phyloP scores from a whole-genome alignment of 2,113 vertebrate species.

The Aix galericulata region DNA sequence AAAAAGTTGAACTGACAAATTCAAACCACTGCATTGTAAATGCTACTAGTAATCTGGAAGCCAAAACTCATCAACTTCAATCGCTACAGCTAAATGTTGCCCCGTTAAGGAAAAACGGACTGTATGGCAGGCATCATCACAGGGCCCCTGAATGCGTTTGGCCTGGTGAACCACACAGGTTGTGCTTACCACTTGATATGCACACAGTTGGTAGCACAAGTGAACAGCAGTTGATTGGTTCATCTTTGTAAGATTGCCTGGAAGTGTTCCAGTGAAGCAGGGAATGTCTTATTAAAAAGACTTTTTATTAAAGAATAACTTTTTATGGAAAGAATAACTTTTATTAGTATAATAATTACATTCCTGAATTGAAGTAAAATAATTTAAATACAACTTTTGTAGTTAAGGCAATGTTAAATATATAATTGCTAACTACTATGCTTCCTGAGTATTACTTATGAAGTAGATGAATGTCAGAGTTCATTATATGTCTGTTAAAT shows the following conservation, averaged over 20 bases:
- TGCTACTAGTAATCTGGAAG: not conserved
- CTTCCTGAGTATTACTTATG: not conserved
- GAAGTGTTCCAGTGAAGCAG: not conserved
- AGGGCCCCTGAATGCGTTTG: not conserved
- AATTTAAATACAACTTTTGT: not conserved
- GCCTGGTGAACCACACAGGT: not conserved
- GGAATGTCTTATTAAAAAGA: not conserved
- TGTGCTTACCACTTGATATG: not conserved
- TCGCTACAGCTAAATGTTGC: not conserved
- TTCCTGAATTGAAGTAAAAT: not conserved
- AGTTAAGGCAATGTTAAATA: not conserved
- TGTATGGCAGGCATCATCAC: accelerated
- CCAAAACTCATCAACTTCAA: not conserved
- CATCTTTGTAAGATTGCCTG: not conserved
- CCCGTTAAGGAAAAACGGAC: not conserved
- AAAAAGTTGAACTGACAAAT: not conserved
- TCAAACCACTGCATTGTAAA: not conserved
- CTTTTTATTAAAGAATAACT: no score
- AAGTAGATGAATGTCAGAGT: not conserved
- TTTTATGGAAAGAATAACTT: not conserved
- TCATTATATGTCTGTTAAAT: not conserved
- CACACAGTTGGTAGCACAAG: not conserved
- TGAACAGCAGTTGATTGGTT: not conserved
- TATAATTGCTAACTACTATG: not conserved
- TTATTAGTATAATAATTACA: not conserved